Evolutionary conservation across 2,797 vertebrate species (phyloP), one percentile per base, ranked within the genome.

Genomic region (Momotus momota): DNA sequence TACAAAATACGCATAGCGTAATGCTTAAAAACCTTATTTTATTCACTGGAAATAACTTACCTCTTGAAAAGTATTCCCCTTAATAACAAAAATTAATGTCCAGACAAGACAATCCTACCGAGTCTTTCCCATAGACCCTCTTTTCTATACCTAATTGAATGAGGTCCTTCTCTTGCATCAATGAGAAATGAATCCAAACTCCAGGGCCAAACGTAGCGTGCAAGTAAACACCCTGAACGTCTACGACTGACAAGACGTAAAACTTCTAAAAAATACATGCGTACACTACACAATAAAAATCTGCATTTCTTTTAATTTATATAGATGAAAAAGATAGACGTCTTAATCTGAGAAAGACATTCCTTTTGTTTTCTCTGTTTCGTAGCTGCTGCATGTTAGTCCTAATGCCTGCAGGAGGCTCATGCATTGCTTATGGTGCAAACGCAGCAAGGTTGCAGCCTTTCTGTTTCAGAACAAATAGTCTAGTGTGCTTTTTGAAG

Each of bases 121-220:
- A 64, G 43, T 18, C 27, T 70, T 74, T 81, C 46, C 66, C 62
- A 79, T 2, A 3, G 23, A 26, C 14, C 20, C 8, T 75, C 67
- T 70, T 64, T 46, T 54, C 55, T 54, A 43, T 12, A 25, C 55
- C 61, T 40, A 78, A 41, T 22, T 64, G 67, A 83, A 67, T 27
- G 67, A 83, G 31, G 23, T 74, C 22, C 14, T 92, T 17, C 57
- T 58, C 38, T 48, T 51, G 0, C 21, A 71, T 8, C 61, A 74
- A 3, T 12, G 41, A 86, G 38, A 80, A 80, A 77, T 9, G 1
- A 83, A 71, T 61, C 75, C 31, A 31, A 91, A 86, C 31, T 62
- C 66, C 69, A 45, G 49, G 14, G 41, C 31, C 73, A 64, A 75
- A 43, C 0, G 0, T 1, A 2, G 57, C 0, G 4, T 9, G 18